These are phyloP conservation scores for Pomacea canaliculata DNA, from an alignment of 2,888 invertebrate genomes.

Conservation along the genomic window DNA sequence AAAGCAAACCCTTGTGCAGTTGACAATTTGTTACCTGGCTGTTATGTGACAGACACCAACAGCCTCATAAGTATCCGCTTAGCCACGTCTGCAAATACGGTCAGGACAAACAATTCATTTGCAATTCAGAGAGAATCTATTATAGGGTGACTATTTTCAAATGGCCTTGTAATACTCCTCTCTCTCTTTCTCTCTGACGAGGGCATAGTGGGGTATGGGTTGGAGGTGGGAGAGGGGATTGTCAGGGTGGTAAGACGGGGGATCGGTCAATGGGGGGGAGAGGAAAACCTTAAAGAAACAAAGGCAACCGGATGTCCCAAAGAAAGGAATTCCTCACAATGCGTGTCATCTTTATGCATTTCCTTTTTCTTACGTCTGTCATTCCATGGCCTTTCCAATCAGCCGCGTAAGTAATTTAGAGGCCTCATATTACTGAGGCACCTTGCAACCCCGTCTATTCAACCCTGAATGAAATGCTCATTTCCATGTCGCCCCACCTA, in stretches of 20 bases:
- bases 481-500: neutral
- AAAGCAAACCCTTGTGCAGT: no score
- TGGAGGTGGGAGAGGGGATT: no score
- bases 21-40: no score
- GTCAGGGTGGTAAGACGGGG: neutral
- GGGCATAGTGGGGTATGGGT: neutral
- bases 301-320: neutral
- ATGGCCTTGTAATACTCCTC: no score
- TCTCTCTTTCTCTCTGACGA: no score
- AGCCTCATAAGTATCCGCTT: no score
- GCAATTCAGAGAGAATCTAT: no score
- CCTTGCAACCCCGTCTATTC: neutral
- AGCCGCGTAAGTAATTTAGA: neutral
- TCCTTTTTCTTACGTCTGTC: neutral
- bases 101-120: no score
- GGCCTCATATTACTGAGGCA: constrained; percentile 1
- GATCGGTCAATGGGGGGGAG: neutral
- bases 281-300: neutral
- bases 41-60: no score
- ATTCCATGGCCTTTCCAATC: constrained; percentile 1
- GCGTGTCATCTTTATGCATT: no score
- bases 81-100: no score
- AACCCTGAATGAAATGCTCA: neutral
- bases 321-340: neutral
- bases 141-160: no score